Evolutionary conservation across 1,140 invertebrate species (phyloP).

Genomic region (Pseudomyrmex dendroicus): DNA sequence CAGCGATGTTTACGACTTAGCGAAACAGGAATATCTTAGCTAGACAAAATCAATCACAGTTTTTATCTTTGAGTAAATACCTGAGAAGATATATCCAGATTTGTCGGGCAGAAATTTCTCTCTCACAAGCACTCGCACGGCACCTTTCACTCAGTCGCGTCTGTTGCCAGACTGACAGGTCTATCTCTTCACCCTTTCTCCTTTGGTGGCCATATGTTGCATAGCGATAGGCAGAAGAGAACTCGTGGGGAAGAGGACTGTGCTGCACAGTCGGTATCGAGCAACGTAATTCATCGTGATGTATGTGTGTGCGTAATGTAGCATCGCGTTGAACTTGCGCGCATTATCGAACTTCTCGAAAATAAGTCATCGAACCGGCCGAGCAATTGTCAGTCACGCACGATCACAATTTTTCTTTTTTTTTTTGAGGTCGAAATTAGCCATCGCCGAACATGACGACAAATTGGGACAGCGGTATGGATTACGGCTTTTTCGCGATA

Average conservation of each 20-base stretch:
- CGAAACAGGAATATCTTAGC: too few relatives aligned
- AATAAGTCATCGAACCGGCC: constrained; percentile 33
- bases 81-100: too few relatives aligned
- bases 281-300: constrained; percentile 9
- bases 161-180: too few relatives aligned
- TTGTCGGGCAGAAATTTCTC: too few relatives aligned
- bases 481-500: constrained; percentile 28
- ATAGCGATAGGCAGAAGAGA: background rate
- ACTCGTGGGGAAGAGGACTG: background rate
- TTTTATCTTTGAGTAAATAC: too few relatives aligned
- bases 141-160: too few relatives aligned
- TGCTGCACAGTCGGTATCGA: background rate
- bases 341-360: constrained; percentile 18
- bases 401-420: constrained; percentile 1
- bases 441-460: constrained; percentile 16
- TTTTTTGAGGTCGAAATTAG: constrained; percentile 10
- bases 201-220: too few relatives aligned
- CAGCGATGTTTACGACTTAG: too few relatives aligned
- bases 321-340: constrained; percentile 13
- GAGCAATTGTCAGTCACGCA: constrained; percentile 15
- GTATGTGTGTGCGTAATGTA: background rate
- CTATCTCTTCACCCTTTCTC: too few relatives aligned
- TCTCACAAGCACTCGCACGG: too few relatives aligned
- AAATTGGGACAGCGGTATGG: constrained; percentile 43
- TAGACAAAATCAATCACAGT: too few relatives aligned